Conservation (phyloP, 2,888 invertebrate species). For the Plebejus argus region DNA sequence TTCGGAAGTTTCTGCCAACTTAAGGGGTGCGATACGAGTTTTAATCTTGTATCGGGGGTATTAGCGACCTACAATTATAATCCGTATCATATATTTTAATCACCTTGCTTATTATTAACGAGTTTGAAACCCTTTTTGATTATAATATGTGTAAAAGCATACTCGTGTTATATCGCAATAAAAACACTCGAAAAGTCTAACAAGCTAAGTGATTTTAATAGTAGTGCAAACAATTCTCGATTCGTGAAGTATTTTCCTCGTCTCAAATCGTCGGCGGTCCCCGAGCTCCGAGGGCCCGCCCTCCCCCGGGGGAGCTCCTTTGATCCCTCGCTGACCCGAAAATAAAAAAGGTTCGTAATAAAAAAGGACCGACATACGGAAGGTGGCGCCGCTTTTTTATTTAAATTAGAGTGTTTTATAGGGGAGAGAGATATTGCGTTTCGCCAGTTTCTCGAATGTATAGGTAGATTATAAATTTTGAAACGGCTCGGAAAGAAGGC, state of each 20-base stretch:
- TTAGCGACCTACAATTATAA: conserved; percentile 14
- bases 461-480: conserved; percentile 37
- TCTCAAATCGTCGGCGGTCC: conserved; percentile 78
- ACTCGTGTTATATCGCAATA: not conserved
- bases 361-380: conserved; percentile 80
- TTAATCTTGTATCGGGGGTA: conserved; percentile 17
- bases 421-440: conserved; percentile 79
- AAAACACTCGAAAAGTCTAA: conserved; percentile 39
- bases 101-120: not conserved
- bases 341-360: conserved; percentile 81
- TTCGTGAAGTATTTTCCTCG: conserved; percentile 74
- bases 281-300: conserved; percentile 67
- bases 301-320: conserved; percentile 76
- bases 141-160: not conserved
- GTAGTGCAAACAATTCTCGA: conserved; percentile 74
- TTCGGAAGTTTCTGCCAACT: conserved; percentile 51
- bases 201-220: conserved; percentile 75
- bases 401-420: conserved; percentile 82
- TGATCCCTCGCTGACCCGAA: conserved; percentile 81
- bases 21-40: conserved; percentile 15
- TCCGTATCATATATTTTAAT: conserved; percentile 10
- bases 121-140: not conserved
- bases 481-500: conserved; percentile 34
- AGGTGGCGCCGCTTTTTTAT: conserved; percentile 81
- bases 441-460: conserved; percentile 73